phyloP scores from a whole-genome alignment of 2,888 invertebrate genomes.

The Cerastis leucographa region DNA sequence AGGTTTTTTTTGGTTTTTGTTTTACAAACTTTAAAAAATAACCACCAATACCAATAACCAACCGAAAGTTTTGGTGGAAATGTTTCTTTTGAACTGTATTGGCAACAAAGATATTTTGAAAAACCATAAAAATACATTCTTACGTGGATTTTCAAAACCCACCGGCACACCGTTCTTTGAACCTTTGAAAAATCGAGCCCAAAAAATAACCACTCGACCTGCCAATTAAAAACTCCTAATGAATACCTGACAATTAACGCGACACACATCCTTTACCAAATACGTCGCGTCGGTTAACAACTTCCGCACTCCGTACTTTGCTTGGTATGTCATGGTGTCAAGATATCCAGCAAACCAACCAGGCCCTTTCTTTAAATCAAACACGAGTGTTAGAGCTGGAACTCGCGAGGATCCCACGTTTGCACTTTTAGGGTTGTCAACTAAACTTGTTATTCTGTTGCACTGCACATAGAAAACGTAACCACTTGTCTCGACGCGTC shows the following conservation, averaged over 20 bases:
- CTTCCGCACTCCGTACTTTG: conserved; percentile 24
- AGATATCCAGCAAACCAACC: background rate
- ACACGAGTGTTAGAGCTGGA: background rate
- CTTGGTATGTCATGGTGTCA: background rate
- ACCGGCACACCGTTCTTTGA: background rate
- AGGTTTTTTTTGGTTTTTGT: background rate
- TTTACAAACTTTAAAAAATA: background rate
- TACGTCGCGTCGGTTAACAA: conserved; percentile 23
- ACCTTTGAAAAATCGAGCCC: background rate
- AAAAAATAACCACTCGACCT: background rate
- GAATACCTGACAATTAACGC: conserved; percentile 28
- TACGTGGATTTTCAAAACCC: background rate
- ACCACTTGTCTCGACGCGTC: background rate
- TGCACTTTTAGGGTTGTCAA: background rate
- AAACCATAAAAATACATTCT: background rate
- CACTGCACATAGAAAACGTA: background rate
- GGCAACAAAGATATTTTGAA: no score
- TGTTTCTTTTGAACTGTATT: background rate
- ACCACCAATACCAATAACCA: no score
- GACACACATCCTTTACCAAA: conserved; percentile 12
- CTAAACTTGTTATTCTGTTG: background rate
- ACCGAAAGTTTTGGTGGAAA: background rate
- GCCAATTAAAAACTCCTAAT: conserved; percentile 31
- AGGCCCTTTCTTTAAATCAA: background rate
- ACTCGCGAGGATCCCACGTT: background rate